A percentile compares a stretch with the other conserved stretches of the same genome.
These are phyloP conservation scores for Synergus laeviventris DNA, from an alignment of 2,888 invertebrate genomes.

Conservation along the genomic window DNA sequence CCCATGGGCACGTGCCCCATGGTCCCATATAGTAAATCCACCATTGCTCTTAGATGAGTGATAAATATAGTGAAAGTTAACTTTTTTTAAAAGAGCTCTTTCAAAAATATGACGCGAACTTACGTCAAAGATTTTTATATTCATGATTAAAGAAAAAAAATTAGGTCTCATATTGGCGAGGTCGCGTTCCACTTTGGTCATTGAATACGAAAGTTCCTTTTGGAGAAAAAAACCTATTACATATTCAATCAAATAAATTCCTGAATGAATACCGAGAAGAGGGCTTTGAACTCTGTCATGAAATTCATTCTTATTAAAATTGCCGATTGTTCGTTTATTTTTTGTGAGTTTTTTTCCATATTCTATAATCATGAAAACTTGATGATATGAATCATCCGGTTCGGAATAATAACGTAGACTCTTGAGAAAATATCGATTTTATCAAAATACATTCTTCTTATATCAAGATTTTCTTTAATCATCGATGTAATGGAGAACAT, in stretches of 20 bases:
- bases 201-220: conserved; percentile 18
- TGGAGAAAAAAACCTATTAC: not conserved
- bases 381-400: no score
- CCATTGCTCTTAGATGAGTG: no score
- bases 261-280: not conserved
- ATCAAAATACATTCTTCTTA: not conserved
- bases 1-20: no score
- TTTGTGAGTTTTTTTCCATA: no score
- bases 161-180: not conserved
- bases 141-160: conserved; percentile 1
- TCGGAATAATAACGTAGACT: no score
- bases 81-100: no score
- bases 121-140: conserved; percentile 6
- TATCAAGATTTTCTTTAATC: not conserved
- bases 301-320: no score
- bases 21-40: no score
- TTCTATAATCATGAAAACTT: no score
- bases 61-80: no score
- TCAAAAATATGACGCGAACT: not conserved
- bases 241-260: not conserved
- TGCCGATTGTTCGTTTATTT: not conserved
- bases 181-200: conserved; percentile 16
- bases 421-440: conserved; percentile 2
- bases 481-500: conserved; percentile 7
- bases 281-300: not conserved